These are phyloP conservation scores for Blastobasis adustella DNA, from an alignment of 2,888 invertebrate genomes.

Conservation along the genomic window DNA sequence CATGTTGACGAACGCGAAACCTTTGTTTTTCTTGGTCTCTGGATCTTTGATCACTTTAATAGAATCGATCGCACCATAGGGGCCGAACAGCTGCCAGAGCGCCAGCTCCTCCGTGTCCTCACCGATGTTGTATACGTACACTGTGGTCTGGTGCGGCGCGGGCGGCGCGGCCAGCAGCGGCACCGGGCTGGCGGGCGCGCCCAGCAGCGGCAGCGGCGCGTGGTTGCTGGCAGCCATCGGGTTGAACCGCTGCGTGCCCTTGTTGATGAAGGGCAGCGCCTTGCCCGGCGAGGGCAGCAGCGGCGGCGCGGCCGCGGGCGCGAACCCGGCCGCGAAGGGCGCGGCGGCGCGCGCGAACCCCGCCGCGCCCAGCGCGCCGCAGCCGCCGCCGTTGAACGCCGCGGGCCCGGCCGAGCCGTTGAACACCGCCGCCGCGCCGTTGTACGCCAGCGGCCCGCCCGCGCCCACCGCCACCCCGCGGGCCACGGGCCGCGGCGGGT, in stretches of 20 bases:
- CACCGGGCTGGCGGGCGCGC: slow-evolving; percentile 62
- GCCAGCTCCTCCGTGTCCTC: slow-evolving; percentile 71
- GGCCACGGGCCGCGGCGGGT: slow-evolving; percentile 52
- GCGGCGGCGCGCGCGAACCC: slow-evolving; percentile 55
- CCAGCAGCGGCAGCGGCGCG: slow-evolving; percentile 58
- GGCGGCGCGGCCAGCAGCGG: slow-evolving; percentile 55
- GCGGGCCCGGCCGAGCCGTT: slow-evolving; percentile 45
- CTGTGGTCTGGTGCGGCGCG: slow-evolving; percentile 64
- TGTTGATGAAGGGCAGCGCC: slow-evolving; percentile 68
- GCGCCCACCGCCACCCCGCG: slow-evolving; percentile 37
- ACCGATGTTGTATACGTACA: slow-evolving; percentile 72
- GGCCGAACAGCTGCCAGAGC: slow-evolving; percentile 70
- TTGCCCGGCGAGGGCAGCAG: slow-evolving; percentile 68
- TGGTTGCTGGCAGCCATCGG: slow-evolving; percentile 68
- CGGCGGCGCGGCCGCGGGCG: slow-evolving; percentile 64
- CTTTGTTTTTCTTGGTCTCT: slow-evolving; percentile 72
- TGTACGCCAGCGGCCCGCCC: slow-evolving; percentile 49
- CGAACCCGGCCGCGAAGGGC: slow-evolving; percentile 56
- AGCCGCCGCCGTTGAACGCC: slow-evolving; percentile 54
- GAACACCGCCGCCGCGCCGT: slow-evolving; percentile 55
- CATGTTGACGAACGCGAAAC: slow-evolving; percentile 72
- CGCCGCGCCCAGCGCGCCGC: slow-evolving; percentile 52
- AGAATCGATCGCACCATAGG: slow-evolving; percentile 71
- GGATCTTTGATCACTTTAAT: slow-evolving; percentile 73
- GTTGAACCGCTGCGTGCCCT: slow-evolving; percentile 68